Conservation (phyloP, 2,113 vertebrate species). For the Cyprichromis sp. region DNA sequence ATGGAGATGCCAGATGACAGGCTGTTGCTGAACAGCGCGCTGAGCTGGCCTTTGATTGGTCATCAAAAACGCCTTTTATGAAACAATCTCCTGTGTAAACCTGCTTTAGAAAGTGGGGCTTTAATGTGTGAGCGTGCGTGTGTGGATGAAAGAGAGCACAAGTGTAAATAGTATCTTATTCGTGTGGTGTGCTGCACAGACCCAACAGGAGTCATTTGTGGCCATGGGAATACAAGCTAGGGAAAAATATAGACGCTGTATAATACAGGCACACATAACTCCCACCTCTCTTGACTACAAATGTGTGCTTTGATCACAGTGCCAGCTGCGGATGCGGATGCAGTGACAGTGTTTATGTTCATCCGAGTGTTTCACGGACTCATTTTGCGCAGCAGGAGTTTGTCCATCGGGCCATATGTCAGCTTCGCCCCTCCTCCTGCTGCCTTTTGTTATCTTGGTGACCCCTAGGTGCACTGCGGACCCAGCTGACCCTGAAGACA, state of each 20-base stretch:
- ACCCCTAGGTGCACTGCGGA: conserved; percentile 35
- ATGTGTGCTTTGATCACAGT: background rate
- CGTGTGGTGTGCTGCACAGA: background rate
- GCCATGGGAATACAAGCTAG: background rate
- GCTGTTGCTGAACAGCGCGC: conserved; percentile 15
- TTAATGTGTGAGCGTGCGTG: background rate
- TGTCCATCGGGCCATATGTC: conserved; percentile 63
- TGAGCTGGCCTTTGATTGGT: conserved; percentile 49
- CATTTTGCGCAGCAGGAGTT: conserved; percentile 43
- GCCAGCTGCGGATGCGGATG: conserved; percentile 43
- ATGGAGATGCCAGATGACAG: conserved; percentile 67
- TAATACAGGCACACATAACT: background rate
- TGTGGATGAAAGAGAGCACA: background rate
- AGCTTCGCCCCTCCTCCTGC: conserved; percentile 30
- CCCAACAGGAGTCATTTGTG: background rate
- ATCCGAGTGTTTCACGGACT: conserved; percentile 48
- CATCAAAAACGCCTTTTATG: conserved; percentile 46
- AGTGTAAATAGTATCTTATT: background rate
- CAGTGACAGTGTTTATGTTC: conserved; percentile 48
- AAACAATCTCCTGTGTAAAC: conserved; percentile 31
- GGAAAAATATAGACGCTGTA: background rate
- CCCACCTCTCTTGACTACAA: background rate
- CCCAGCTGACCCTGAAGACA: conserved; percentile 50
- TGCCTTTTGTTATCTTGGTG: conserved; percentile 57
- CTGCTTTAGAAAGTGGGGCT: conserved; percentile 15